phyloP scores from a whole-genome alignment of 2,888 invertebrate species.

The Pristionchus fissidentatus region DNA sequence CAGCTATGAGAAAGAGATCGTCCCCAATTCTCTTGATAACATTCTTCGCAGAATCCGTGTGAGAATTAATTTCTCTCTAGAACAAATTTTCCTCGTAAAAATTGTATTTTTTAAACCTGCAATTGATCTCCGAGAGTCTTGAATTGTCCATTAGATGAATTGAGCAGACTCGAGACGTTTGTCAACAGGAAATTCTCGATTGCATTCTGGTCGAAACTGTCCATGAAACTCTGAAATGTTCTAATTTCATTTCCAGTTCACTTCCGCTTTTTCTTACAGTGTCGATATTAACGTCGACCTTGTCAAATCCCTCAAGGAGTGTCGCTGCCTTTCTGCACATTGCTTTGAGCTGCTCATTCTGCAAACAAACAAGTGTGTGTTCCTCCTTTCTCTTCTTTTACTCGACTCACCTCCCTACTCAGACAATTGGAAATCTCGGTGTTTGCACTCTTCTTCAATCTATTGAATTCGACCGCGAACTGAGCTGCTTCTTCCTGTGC shows the following conservation, averaged over 20 bases:
- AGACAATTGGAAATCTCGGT: slow-evolving; percentile 55
- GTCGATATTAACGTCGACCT: slow-evolving; percentile 59
- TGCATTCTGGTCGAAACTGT: slow-evolving; percentile 43
- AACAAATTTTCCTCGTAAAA: neutral
- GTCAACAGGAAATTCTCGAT: slow-evolving; percentile 41
- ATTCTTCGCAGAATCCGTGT: slow-evolving; percentile 55
- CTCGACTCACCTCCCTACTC: slow-evolving; percentile 6
- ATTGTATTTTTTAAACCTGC: neutral
- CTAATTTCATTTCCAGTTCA: too few relatives aligned
- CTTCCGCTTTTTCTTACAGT: slow-evolving; percentile 52
- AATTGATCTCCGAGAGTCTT: slow-evolving; percentile 8
- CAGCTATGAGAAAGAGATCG: slow-evolving; percentile 68
- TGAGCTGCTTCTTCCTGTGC: slow-evolving; percentile 41
- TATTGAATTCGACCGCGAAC: slow-evolving; percentile 59
- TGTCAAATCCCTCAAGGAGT: slow-evolving; percentile 61
- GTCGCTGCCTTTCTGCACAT: slow-evolving; percentile 65
- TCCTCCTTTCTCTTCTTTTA: neutral
- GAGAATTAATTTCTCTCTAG: slow-evolving; percentile 19
- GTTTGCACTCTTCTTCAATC: slow-evolving; percentile 62
- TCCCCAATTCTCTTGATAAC: slow-evolving; percentile 65
- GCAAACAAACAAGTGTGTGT: slow-evolving; percentile 43
- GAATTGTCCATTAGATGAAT: slow-evolving; percentile 42
- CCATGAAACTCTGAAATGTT: slow-evolving; percentile 38
- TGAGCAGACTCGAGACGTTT: slow-evolving; percentile 27
- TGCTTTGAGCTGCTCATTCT: slow-evolving; percentile 63